These are phyloP conservation scores for Microchirus variegatus DNA, from an alignment of 2,797 vertebrate genomes.

Conservation along the genomic window DNA sequence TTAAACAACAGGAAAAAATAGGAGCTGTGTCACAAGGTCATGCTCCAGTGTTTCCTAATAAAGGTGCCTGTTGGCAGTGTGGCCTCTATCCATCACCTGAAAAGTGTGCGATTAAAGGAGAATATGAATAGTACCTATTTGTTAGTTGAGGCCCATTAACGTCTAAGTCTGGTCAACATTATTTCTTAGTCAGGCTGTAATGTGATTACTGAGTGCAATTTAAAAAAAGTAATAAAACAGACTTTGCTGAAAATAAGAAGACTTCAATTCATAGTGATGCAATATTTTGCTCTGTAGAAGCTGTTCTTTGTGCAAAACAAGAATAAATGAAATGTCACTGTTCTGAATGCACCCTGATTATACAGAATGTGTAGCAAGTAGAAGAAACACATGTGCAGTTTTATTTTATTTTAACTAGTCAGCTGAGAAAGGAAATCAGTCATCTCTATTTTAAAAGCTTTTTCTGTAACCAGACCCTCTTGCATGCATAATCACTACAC, in stretches of 20 bases:
- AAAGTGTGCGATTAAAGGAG: conserved; percentile 32
- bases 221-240: conserved; percentile 24
- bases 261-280: conserved; percentile 4
- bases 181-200: not conserved
- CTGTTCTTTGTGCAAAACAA: conserved; percentile 3
- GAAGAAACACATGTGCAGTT: too few species aligned
- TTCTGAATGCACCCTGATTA: too few species aligned
- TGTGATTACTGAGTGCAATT: not conserved
- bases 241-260: conserved; percentile 1
- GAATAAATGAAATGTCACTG: not conserved
- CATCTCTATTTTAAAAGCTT: too few species aligned
- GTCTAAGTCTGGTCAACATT: conserved; percentile 15
- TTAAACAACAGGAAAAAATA: conserved; percentile 33
- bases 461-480: not conserved
- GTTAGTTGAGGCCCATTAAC: conserved; percentile 34
- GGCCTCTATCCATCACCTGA: conserved; percentile 40
- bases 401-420: too few species aligned
- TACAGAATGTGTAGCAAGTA: too few species aligned
- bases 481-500: conserved; percentile 24
- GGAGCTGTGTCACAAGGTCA: conserved; percentile 48
- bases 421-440: too few species aligned
- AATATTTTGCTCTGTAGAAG: conserved; percentile 2
- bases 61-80: conserved; percentile 26
- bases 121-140: conserved; percentile 8
- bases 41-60: conserved; percentile 25